Conservation (phyloP, 92 coral and sea anemone genomes). For the Chrysogorgia sp. region DNA sequence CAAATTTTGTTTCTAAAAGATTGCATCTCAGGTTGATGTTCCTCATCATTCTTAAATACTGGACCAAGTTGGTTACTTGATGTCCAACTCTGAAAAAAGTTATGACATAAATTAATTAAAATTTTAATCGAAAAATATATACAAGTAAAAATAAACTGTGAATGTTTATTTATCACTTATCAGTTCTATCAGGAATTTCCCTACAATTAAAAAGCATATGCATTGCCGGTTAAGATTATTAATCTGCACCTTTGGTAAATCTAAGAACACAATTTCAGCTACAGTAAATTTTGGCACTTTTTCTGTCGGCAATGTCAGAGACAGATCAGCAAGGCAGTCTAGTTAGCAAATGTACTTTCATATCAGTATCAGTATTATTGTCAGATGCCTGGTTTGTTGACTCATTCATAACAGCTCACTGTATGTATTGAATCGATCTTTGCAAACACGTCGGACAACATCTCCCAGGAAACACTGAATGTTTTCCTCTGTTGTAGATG, state of each 20-base stretch:
- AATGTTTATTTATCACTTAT: no score
- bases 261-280: neutral
- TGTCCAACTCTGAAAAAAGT: neutral
- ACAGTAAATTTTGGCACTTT: neutral
- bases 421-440: neutral
- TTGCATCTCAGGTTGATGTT: no score
- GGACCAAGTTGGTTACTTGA: no score
- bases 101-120: no score
- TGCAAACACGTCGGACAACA: neutral
- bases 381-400: neutral
- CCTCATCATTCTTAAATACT: no score
- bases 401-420: neutral
- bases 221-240: neutral
- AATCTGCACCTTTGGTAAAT: conserved; percentile 7
- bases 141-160: neutral
- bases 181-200: neutral
- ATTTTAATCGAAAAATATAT: no score
- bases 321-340: conserved; percentile 14
- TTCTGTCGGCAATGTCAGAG: neutral
- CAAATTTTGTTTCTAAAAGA: no score
- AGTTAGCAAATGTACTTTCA: neutral
- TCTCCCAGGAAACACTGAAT: neutral
- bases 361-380: neutral
- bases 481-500: neutral
- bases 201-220: neutral